Conservation (phyloP, 1,140 invertebrate genomes). For the Drosophila cardini region DNA sequence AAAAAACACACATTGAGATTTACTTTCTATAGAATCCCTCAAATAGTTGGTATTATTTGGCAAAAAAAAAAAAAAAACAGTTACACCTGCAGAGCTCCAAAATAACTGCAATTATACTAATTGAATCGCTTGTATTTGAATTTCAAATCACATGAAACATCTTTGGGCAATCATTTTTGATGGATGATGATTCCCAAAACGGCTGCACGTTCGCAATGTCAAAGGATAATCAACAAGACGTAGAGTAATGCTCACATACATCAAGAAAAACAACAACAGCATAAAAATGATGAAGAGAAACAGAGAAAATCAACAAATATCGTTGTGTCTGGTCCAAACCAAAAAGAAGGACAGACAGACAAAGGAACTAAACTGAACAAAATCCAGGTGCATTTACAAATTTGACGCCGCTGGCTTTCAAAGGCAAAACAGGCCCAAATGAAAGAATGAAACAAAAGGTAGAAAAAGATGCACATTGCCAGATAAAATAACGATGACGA, state of each 20-base stretch:
- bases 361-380: slow-evolving; percentile 57
- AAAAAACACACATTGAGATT: neutral
- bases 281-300: slow-evolving; percentile 39
- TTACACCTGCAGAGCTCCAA: slow-evolving; percentile 60
- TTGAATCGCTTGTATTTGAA: slow-evolving; percentile 75
- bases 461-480: slow-evolving; percentile 73
- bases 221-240: slow-evolving; percentile 72
- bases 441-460: slow-evolving; percentile 58
- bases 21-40: slow-evolving; percentile 7
- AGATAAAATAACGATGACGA: slow-evolving; percentile 72
- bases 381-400: slow-evolving; percentile 83
- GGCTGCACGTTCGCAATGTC: slow-evolving; percentile 69
- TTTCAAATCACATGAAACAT: slow-evolving; percentile 78
- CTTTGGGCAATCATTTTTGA: slow-evolving; percentile 82
- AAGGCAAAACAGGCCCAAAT: slow-evolving; percentile 68
- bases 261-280: slow-evolving; percentile 27
- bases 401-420: slow-evolving; percentile 79
- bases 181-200: slow-evolving; percentile 75
- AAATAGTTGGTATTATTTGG: slow-evolving; percentile 27
- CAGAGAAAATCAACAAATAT: slow-evolving; percentile 63
- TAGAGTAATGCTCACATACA: slow-evolving; percentile 63
- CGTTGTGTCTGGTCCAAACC: slow-evolving; percentile 35
- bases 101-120: slow-evolving; percentile 77
- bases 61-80: slow-evolving; percentile 29
- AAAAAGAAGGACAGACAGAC: slow-evolving; percentile 55